Percentiles rank a stretch among this genome's conserved stretches.
phyloP scores from a whole-genome alignment of 2,888 invertebrate species.

The Acleris emargana region DNA sequence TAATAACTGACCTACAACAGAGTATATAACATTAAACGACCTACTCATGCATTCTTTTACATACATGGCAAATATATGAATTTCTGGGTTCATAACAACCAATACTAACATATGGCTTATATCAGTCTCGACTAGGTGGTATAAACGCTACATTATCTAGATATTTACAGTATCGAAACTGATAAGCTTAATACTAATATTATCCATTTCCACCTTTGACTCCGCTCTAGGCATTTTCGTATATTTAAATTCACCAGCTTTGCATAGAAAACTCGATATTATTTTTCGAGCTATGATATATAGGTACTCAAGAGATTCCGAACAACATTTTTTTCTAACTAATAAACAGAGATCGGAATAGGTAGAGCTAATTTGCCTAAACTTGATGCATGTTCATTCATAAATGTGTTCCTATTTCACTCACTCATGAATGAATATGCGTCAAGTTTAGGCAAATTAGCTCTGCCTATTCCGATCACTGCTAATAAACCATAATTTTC shows the following conservation, averaged over 20 bases:
- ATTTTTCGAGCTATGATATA: neutral
- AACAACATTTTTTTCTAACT: no score
- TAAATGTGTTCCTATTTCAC: no score
- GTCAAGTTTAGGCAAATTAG: no score
- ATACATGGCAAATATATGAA: constrained; percentile 16
- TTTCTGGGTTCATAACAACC: constrained; percentile 35
- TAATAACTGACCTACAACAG: neutral
- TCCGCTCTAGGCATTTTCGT: neutral
- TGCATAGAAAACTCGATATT: neutral
- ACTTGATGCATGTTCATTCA: no score
- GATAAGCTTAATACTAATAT: constrained; percentile 51
- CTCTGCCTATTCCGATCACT: no score
- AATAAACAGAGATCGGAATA: no score
- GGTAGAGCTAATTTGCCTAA: no score
- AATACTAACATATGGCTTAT: constrained; percentile 64
- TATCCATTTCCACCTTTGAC: constrained; percentile 6
- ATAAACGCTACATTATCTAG: constrained; percentile 42
- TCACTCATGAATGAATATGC: no score
- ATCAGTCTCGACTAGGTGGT: constrained; percentile 75
- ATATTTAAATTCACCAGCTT: neutral
- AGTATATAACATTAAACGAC: neutral
- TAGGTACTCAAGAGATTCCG: neutral
- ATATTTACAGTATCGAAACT: constrained; percentile 66
- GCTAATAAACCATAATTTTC: no score
- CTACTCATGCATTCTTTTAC: constrained; percentile 1